phyloP scores from a whole-genome alignment of 2,888 invertebrate genomes.

The Oconnorella tubifera region DNA sequence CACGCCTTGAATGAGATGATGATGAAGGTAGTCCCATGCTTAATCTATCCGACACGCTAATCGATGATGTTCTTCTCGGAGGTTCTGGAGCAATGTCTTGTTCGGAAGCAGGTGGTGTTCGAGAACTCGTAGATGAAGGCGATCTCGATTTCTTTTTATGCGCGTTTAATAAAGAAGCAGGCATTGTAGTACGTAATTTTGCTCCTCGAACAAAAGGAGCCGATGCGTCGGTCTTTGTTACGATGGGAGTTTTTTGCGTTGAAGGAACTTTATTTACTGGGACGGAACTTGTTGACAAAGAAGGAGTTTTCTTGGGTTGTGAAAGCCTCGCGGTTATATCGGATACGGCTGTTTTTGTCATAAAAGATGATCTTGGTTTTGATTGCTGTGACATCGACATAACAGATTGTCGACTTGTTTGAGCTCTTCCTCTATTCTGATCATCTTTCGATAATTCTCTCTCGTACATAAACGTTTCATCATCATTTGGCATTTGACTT shows the following conservation, averaged over 20 bases:
- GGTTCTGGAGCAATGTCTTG: constrained; percentile 27
- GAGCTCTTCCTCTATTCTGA: too few species aligned
- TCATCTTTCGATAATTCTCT: too few species aligned
- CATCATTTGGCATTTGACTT: too few species aligned
- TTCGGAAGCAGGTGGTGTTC: not conserved
- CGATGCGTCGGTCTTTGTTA: constrained; percentile 1
- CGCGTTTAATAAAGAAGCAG: constrained; percentile 31
- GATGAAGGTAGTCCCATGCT: constrained; percentile 6
- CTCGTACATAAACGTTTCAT: too few species aligned
- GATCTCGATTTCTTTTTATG: constrained; percentile 28
- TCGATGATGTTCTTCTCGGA: constrained; percentile 34
- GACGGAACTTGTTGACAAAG: not conserved
- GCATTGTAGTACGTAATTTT: constrained; percentile 31
- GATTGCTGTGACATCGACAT: not conserved
- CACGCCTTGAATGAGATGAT: not conserved
- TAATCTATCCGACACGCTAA: constrained; percentile 18
- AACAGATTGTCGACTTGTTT: not conserved
- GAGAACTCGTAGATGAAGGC: constrained; percentile 13
- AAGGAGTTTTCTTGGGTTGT: constrained; percentile 5
- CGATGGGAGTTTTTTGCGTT: not conserved
- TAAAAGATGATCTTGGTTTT: not conserved
- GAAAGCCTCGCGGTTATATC: constrained; percentile 9
- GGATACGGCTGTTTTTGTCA: not conserved
- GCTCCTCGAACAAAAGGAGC: constrained; percentile 33
- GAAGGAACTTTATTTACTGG: too few species aligned